Conservation (phyloP, 2,797 vertebrate species). For the Tenualosa thibaudeaui region DNA sequence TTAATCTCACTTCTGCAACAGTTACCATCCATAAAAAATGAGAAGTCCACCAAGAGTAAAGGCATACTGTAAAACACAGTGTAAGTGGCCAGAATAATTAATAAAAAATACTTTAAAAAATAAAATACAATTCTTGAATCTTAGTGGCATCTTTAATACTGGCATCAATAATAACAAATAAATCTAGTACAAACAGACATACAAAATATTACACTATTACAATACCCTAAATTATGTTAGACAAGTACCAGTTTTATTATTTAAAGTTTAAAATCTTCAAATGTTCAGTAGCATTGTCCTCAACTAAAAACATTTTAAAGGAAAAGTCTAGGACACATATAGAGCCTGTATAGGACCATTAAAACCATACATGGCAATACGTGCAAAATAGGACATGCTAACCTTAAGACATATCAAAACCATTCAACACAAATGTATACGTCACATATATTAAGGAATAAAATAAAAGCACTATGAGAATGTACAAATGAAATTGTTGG, state of each 20-base stretch:
- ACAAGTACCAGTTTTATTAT: background rate
- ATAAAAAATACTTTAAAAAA: background rate
- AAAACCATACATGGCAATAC: background rate
- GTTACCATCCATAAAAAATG: background rate
- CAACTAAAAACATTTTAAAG: background rate
- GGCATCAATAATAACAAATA: background rate
- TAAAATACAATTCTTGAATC: background rate
- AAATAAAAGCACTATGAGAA: background rate
- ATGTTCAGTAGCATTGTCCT: background rate
- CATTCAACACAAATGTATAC: background rate
- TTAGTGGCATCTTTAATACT: background rate
- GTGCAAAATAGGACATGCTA: background rate
- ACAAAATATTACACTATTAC: background rate
- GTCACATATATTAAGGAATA: background rate
- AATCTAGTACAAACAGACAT: background rate
- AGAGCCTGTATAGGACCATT: too few species aligned
- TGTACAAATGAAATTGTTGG: background rate
- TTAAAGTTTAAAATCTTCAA: background rate
- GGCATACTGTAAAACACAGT: background rate
- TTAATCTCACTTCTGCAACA: slow-evolving; percentile 15
- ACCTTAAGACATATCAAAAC: background rate
- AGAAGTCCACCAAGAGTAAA: slow-evolving; percentile 2
- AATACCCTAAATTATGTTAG: background rate
- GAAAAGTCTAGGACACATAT: background rate
- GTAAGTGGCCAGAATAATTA: background rate